Conservation (phyloP, 2,113 vertebrate species). For the Orycteropus afer region DNA sequence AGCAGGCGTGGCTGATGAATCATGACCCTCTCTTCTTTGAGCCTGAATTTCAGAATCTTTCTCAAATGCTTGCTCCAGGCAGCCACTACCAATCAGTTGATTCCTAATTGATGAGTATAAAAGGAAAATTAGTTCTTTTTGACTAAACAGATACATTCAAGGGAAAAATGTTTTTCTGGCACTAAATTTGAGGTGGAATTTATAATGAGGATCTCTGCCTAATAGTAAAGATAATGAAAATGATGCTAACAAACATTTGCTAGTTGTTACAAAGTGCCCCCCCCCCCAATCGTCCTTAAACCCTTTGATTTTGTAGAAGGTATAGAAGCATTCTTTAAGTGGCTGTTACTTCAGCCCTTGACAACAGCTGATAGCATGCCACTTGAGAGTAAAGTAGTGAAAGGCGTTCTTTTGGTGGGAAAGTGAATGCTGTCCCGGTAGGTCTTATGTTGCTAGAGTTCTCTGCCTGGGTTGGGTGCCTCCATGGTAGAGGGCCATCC, state of each 20-base stretch:
- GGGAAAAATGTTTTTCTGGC: neutral
- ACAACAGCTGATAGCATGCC: neutral
- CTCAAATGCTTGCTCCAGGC: neutral
- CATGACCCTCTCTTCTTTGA: neutral
- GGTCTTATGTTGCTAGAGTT: neutral
- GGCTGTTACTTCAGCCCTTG: neutral
- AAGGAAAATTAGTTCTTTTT: neutral
- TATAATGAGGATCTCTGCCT: neutral
- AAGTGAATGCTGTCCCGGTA: neutral
- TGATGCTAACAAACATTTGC: neutral
- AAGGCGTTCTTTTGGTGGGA: neutral
- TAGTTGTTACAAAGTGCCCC: neutral
- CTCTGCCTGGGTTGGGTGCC: neutral
- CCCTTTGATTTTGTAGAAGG: neutral
- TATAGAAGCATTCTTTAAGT: neutral
- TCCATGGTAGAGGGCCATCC: neutral
- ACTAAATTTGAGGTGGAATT: neutral
- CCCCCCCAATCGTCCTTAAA: neutral
- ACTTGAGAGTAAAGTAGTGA: neutral
- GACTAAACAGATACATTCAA: neutral
- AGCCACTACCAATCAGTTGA: neutral
- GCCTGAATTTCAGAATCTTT: neutral
- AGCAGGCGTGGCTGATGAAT: rapidly evolving
- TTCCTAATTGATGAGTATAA: neutral
- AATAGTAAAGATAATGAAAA: neutral